Base-by-base conservation (phyloP, 2,797 vertebrate genomes). In the Lepus oiostolus region DNA sequence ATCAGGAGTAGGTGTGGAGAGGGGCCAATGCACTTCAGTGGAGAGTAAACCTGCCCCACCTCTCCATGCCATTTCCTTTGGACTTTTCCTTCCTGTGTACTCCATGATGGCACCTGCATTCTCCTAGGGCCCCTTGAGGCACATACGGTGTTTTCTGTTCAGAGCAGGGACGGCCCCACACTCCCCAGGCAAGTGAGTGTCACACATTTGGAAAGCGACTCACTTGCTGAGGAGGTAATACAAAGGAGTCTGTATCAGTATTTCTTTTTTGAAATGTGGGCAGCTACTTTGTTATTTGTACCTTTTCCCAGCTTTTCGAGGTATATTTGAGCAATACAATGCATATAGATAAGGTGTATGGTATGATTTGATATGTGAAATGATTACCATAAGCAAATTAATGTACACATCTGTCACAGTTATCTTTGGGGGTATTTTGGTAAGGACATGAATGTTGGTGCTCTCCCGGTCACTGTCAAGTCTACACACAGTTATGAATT, bases 311-410 rank as follows among this genome's bases (percentile, higher is more conserved):
- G 16, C 32, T 21, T 68, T 77, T 17, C 24, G 65, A 79, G n/a
- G 16, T 72, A 58, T 65, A 71, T 63, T 42, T 22, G 63, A 82
- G 32, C 42, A 58, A 60, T 62, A 75, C 68, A 94, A 87, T 87
- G 14, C 22, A 35, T 35, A 52, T 42, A 52, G 30, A 52, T 62
- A 54, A 82, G 17, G 5, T 75, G 0, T 75, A 35, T 10, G 58
- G 16, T 63, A 58, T 84, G 63, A 84, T 71, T 77, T 70, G 47
- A 54, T 30, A n/a, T 83, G 28, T 60, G 58, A 68, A 71, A 81
- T 75, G 42, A 87, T 87, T 91, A 68, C 11, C 21, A 63, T 88
- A 77, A 88, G 70, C 22, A 54, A 77, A 24, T 79, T 84, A 65
- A 21, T 89, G 30, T 85, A 58, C 12, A 68, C 47, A 84, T 71